These are phyloP conservation scores for Orchestia grillus DNA, from an alignment of 1,140 invertebrate species.

Conservation along the genomic window DNA sequence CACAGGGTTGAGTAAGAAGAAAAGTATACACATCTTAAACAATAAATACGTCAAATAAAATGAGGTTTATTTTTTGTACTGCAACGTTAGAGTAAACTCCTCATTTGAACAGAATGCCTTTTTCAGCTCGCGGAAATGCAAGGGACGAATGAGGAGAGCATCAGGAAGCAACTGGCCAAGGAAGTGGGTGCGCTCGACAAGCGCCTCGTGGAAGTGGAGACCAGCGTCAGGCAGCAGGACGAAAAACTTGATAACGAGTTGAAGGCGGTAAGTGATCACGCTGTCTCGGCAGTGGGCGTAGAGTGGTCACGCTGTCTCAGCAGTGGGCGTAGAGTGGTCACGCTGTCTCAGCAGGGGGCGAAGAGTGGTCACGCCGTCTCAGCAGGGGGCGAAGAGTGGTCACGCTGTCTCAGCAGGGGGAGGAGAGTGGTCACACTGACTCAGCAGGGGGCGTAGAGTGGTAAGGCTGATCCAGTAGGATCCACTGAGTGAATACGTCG, in stretches of 20 bases:
- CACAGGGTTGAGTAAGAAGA: no score
- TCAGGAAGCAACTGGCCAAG: slow-evolving; percentile 35
- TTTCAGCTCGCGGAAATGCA: slow-evolving; percentile 47
- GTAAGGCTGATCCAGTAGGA: no score
- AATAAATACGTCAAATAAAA: no score
- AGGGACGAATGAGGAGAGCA: slow-evolving; percentile 8
- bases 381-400: not conserved
- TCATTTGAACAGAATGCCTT: not conserved
- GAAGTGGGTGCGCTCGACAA: slow-evolving; percentile 47
- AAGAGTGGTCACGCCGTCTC: not conserved
- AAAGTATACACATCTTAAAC: no score
- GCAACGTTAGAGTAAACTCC: no score
- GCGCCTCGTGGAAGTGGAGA: slow-evolving; percentile 2
- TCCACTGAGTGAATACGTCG: no score
- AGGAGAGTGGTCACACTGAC: no score
- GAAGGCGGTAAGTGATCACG: slow-evolving; percentile 28
- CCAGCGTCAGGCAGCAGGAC: slow-evolving; percentile 2
- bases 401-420: not conserved
- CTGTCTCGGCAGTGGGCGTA: not conserved
- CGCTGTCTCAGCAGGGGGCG: not conserved
- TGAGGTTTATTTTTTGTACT: no score
- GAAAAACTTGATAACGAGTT: slow-evolving; percentile 43
- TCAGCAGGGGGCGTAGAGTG: no score
- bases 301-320: not conserved
- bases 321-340: not conserved